Conservation (phyloP, 1,140 invertebrate genomes). For the Nilaparvata lugens region DNA sequence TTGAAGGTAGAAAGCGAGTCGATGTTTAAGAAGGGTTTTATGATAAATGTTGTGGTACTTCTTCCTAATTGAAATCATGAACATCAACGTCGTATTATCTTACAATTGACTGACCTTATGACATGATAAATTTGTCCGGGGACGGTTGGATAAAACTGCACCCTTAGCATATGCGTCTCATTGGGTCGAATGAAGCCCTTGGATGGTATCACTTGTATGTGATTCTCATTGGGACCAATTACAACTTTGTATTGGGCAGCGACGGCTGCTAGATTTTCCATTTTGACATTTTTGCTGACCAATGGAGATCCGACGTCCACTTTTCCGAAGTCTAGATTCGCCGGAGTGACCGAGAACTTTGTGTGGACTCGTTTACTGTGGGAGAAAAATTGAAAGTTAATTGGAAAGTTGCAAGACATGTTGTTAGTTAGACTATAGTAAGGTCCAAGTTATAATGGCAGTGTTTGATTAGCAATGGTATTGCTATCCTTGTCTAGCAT, state of each 20-base stretch:
- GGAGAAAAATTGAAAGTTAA: slow-evolving; percentile 1
- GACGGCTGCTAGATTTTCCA: slow-evolving; percentile 29
- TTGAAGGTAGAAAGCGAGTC: too few species aligned
- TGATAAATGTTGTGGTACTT: too few species aligned
- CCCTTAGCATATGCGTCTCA: slow-evolving; percentile 16
- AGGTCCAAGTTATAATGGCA: too few species aligned
- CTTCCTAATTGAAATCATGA: too few species aligned
- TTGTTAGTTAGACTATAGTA: too few species aligned
- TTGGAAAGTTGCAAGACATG: too few species aligned
- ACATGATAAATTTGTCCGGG: slow-evolving; percentile 29
- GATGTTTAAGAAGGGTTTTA: too few species aligned
- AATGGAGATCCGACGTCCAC: slow-evolving; percentile 29
- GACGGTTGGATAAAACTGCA: slow-evolving; percentile 26
- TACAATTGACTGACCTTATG: slow-evolving; percentile 28
- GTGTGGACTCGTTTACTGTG: slow-evolving; percentile 12
- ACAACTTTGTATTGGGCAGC: slow-evolving; percentile 31
- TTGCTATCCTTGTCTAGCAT: too few species aligned
- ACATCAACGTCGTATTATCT: too few species aligned
- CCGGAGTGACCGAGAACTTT: slow-evolving; percentile 22
- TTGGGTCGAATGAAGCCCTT: slow-evolving; percentile 28
- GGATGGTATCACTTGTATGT: slow-evolving; percentile 27
- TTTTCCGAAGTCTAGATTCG: slow-evolving; percentile 30
- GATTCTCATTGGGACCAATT: slow-evolving; percentile 26
- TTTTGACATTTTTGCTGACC: slow-evolving; percentile 22
- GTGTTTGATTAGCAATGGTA: too few species aligned